Conservation (phyloP, 2,888 invertebrate species). For the Napeogenes inachia region DNA sequence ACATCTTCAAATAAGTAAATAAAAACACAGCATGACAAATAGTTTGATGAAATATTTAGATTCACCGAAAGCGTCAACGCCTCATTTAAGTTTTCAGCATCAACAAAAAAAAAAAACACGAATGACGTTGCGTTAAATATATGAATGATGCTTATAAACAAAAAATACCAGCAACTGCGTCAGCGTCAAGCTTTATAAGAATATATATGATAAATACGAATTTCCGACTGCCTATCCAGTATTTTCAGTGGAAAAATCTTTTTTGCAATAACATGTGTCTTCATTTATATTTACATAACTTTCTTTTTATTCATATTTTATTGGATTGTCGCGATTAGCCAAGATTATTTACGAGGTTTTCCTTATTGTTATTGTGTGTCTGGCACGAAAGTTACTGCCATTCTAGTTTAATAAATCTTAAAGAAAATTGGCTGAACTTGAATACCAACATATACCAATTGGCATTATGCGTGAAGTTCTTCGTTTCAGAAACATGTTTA, state of each 20-base stretch:
- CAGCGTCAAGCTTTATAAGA: too few species aligned
- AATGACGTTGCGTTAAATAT: too few species aligned
- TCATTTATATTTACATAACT: conserved; percentile 4
- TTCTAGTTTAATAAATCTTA: neutral
- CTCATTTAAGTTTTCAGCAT: too few species aligned
- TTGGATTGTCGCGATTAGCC: conserved; percentile 3
- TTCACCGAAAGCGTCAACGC: too few species aligned
- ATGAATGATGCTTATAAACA: too few species aligned
- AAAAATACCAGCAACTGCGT: too few species aligned
- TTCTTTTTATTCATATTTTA: conserved; percentile 4
- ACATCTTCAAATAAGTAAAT: neutral
- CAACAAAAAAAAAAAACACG: too few species aligned
- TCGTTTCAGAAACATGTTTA: too few species aligned
- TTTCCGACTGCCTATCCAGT: neutral
- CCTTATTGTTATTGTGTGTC: conserved; percentile 7
- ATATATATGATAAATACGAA: too few species aligned
- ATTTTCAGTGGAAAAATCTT: neutral
- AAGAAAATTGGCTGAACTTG: neutral
- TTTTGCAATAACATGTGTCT: neutral
- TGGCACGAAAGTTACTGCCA: neutral
- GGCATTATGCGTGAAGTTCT: too few species aligned
- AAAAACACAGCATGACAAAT: neutral
- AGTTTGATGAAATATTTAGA: too few species aligned
- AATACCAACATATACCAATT: too few species aligned
- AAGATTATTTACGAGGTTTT: neutral